Base-by-base conservation (phyloP, 2,113 vertebrate species). In the Spilogale gracilis region DNA sequence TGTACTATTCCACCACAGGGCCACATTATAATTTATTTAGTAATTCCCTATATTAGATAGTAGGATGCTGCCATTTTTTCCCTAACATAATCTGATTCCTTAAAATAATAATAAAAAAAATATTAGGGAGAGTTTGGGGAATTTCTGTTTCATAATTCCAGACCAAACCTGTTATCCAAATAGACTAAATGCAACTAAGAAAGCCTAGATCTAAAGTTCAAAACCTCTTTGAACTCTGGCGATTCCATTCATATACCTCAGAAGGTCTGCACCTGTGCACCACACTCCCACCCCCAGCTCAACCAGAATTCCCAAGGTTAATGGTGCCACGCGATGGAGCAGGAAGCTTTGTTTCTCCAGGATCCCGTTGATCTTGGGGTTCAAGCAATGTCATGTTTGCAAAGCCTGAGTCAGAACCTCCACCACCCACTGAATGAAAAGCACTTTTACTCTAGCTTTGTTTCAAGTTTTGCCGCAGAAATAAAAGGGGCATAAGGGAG, bases 371-470 rank as follows among this genome's bases (percentile, higher is more conserved):
- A 5, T 82, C 83, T 27, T 14, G 67, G 83, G 71, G 76, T 54
- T 79, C 91, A 95, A 92, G 97, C 88, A 89, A 89, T 60, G 80
- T 96, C 94, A 54, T 97, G 96, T 97, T 98, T 97, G 95, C 85
- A 45, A 69, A 97, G 94, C 61, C 69, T 98, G 96, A 97, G 90
- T 98, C 96, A 96, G 87, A 86, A 50, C 69, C 93, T 97, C 83
- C 54, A 67, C 96, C 97, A 96, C 91, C 96, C 96, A 97, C 91
- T 45, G 69, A 85, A 97, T 94, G 80, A 96, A 96, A 97, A 93
- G 74, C 67, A 58, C 73, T 92, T 89, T 38, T 79, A 58, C 89
- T 67, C 56, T 21, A 95, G 93, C 95, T 98, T 91, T 97, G 92
- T 96, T 93, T 93, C 80, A 95, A 85, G 89, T 60, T 91, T 96